Percentiles rank a stretch among this genome's conserved stretches.
Conservation (phyloP, 1,140 invertebrate species). For the Monochamus saltuarius region DNA sequence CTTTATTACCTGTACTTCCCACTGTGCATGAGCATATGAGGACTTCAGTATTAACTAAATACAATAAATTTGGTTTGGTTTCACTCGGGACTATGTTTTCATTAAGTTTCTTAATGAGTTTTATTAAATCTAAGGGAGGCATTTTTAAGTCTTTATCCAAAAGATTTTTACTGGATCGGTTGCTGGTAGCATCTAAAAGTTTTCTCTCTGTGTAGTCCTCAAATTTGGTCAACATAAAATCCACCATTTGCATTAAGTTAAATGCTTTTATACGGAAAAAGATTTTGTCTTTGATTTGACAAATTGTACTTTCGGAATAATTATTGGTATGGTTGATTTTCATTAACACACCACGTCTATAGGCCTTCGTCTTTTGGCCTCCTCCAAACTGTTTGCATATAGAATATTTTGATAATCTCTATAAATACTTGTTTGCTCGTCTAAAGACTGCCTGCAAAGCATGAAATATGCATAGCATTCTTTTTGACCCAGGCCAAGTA, state of each 20-base stretch:
- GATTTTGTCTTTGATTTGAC: conserved; percentile 11
- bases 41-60: conserved; percentile 8
- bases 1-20: neutral
- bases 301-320: neutral
- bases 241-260: conserved; percentile 5
- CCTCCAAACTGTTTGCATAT: neutral
- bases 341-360: neutral
- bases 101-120: neutral
- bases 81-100: conserved; percentile 10
- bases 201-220: neutral
- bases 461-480: conserved; percentile 1
- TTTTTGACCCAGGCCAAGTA: conserved; percentile 1
- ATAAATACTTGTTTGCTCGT: neutral
- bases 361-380: neutral
- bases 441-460: conserved; percentile 8
- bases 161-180: neutral
- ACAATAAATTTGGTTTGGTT: neutral
- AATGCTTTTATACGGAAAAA: conserved; percentile 1
- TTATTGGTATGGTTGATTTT: neutral
- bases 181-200: neutral
- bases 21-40: conserved; percentile 10
- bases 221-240: conserved; percentile 9
- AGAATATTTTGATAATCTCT: conserved; percentile 9
- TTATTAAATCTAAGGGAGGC: no score
- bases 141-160: neutral